Percentiles rank a stretch among this genome's conserved stretches.
Evolutionary conservation across 2,113 vertebrate species (phyloP).

Genomic region (Pelobates fuscus): DNA sequence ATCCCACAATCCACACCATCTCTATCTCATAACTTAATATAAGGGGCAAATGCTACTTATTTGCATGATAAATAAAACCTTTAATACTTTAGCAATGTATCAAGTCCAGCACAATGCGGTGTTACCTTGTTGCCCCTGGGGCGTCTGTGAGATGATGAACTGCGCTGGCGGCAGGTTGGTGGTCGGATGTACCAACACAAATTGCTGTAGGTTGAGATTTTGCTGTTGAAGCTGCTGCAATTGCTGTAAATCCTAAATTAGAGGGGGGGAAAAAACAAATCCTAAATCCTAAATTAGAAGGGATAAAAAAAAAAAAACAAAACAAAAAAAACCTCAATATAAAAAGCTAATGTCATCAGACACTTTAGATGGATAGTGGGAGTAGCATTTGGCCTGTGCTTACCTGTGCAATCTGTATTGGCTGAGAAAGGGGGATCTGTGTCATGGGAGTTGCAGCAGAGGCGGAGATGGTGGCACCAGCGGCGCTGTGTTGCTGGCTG

Average conservation of each 20-base stretch:
- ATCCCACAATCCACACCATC: no score
- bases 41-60: no score
- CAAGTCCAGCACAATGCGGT: no score
- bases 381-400: constrained; percentile 45
- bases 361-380: no score
- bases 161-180: constrained; percentile 90
- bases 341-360: no score
- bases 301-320: constrained; percentile 16
- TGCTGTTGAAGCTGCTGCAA: constrained; percentile 91
- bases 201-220: constrained; percentile 95
- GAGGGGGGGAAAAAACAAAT: constrained; percentile 35
- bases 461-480: constrained; percentile 95
- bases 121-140: constrained; percentile 93
- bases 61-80: no score
- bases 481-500: constrained; percentile 92
- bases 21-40: no score
- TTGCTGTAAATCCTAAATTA: constrained; percentile 77
- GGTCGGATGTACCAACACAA: constrained; percentile 94
- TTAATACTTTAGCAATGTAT: no score
- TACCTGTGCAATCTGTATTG: constrained; percentile 94
- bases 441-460: constrained; percentile 97
- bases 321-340: no score
- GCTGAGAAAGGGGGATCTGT: constrained; percentile 94
- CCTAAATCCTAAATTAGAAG: constrained; percentile 66
- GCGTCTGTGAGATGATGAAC: constrained; percentile 98